Conservation (phyloP, 2,797 vertebrate species). For the Catharus ustulatus region DNA sequence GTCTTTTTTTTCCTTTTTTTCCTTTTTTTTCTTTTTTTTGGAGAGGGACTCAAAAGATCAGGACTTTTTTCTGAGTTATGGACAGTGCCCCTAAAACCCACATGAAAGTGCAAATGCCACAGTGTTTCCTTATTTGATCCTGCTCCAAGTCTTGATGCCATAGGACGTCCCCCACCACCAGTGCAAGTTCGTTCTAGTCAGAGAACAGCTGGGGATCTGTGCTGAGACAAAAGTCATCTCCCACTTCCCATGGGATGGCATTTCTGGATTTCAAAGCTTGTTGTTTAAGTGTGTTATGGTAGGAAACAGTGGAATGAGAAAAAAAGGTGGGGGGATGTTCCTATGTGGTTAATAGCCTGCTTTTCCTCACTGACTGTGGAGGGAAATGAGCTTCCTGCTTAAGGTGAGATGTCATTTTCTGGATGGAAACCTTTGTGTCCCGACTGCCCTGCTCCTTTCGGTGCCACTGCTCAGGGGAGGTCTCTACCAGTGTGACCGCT, state of each 20-base stretch:
- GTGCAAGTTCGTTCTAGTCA: not conserved
- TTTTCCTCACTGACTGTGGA: constrained; percentile 32
- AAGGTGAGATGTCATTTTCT: constrained; percentile 57
- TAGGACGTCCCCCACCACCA: rapidly evolving
- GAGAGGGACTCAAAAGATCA: not conserved
- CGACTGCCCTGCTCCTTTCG: not conserved
- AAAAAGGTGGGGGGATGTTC: constrained; percentile 8
- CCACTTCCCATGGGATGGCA: not conserved
- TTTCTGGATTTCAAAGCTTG: constrained; percentile 11
- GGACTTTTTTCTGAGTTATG: not conserved
- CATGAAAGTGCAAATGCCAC: not conserved
- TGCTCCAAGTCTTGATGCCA: not conserved
- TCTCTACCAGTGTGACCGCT: rapidly evolving
- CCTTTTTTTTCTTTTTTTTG: not conserved
- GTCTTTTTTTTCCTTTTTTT: not conserved
- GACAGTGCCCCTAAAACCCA: not conserved
- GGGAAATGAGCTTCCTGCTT: constrained; percentile 57
- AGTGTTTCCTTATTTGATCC: not conserved
- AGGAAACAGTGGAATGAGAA: not conserved
- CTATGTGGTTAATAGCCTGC: not conserved
- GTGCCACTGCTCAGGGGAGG: not conserved
- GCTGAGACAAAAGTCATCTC: not conserved
- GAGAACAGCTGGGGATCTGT: not conserved
- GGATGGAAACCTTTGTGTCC: constrained; percentile 49
- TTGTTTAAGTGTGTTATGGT: not conserved